These are phyloP conservation scores for Denticeps clupeoides DNA, from an alignment of 2,797 vertebrate species.

Conservation along the genomic window DNA sequence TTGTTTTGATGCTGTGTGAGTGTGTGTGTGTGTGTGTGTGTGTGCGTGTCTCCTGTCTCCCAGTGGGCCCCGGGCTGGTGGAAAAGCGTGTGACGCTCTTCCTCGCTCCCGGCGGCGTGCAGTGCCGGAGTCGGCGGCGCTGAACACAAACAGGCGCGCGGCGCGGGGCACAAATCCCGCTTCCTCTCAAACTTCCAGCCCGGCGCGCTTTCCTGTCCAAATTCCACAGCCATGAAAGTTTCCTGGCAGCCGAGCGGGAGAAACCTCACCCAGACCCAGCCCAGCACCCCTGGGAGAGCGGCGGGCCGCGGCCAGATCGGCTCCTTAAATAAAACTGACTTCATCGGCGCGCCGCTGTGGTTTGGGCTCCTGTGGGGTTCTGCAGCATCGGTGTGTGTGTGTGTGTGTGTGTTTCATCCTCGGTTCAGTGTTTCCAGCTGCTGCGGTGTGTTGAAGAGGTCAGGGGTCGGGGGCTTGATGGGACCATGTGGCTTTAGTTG, in stretches of 20 bases:
- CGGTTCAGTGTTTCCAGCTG: slow-evolving; percentile 27
- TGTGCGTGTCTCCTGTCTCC: slow-evolving; percentile 14
- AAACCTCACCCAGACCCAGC: slow-evolving; percentile 43
- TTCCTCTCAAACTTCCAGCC: slow-evolving; percentile 85
- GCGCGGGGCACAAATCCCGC: slow-evolving; percentile 70
- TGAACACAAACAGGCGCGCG: slow-evolving; percentile 76
- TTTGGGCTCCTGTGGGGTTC: slow-evolving; percentile 61
- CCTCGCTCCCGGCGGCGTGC: slow-evolving; percentile 46
- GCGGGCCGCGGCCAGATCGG: slow-evolving; percentile 47
- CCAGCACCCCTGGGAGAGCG: slow-evolving; percentile 49
- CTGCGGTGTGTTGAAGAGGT: slow-evolving; percentile 21
- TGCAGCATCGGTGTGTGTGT: slow-evolving; percentile 50
- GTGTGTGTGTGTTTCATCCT: slow-evolving; percentile 14
- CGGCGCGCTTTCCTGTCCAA: slow-evolving; percentile 74
- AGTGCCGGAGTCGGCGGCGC: slow-evolving; percentile 50
- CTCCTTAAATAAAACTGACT: slow-evolving; percentile 71
- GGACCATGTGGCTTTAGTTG: too few relatives aligned
- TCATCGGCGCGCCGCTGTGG: slow-evolving; percentile 57
- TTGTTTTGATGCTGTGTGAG: too few relatives aligned
- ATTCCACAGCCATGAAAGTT: slow-evolving; percentile 96
- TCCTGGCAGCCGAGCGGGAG: slow-evolving; percentile 72
- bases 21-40: slow-evolving; percentile 22
- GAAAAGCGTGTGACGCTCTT: slow-evolving; percentile 64
- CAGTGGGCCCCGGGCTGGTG: slow-evolving; percentile 45
- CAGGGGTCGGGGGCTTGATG: too few relatives aligned